Evolutionary conservation across 2,888 invertebrate genomes (phyloP), one percentile per base, ranked within the genome.

Genomic region (Drosophila neoperkinsi): DNA sequence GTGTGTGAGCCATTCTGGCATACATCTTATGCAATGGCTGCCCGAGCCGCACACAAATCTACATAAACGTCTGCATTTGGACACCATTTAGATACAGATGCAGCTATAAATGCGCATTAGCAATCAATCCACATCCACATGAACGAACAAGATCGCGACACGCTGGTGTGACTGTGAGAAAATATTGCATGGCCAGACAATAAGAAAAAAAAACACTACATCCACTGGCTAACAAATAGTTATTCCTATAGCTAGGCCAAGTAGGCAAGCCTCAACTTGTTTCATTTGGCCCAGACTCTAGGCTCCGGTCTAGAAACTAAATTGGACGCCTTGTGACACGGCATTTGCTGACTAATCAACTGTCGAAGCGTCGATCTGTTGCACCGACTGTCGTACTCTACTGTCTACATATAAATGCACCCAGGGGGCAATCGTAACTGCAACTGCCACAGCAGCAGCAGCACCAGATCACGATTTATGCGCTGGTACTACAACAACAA

Each of bases 51-150:
- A 55, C 56, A 59, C 62, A 61, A 72, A 77, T 79, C 68, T 81
- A 60, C 66, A 79, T 81, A 77, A 77, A 41, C 53, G 59, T 60
- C 57, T 52, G 79, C 64, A 65, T 66, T 68, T 69, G 71, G 71
- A 46, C 55, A 53, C 50, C 60, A 72, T 77, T 81, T 81, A 72
- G 78, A 77, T 77, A 53, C 68, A 77, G 77, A 72, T 58, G 58
- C 59, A 61, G 66, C 58, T 58, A 28, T 72, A 76, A 85, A 84
- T 87, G 80, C 74, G 77, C 84, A 84, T 84, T 82, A 80, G 82
- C 90, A 84, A 84, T 87, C 84, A 85, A 87, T 89, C 80, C 82
- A 81, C 80, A 66, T 67, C 78, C 81, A 31, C 61, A 58, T 58
- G 59, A 57, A 53, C 73, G 59, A 68, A 67, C 61, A 56, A 56